phyloP scores from a whole-genome alignment of 64 coral and sea anemone species.

The Stylophora pistillata region DNA sequence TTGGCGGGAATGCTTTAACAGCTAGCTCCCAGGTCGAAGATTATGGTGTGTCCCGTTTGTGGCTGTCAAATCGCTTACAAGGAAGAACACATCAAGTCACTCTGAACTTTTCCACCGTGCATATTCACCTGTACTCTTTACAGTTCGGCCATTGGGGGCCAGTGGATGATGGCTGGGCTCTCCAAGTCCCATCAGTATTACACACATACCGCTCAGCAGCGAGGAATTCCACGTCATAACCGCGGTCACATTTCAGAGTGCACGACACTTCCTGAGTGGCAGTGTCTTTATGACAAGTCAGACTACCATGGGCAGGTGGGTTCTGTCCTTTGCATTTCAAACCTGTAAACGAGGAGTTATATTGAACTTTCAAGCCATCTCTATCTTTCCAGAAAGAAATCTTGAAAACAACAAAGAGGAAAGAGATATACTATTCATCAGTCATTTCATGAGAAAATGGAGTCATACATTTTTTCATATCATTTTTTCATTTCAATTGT shows the following conservation, averaged over 20 bases:
- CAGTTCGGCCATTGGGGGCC: conserved; percentile 73
- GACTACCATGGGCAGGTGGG: conserved; percentile 56
- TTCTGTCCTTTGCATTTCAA: conserved; percentile 59
- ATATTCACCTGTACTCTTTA: conserved; percentile 41
- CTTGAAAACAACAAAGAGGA: too few relatives aligned
- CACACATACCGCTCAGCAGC: conserved; percentile 65
- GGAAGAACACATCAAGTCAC: too few relatives aligned
- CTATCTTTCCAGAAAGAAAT: too few relatives aligned
- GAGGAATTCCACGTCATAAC: conserved; percentile 57
- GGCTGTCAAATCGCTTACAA: not conserved
- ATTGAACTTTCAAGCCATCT: not conserved
- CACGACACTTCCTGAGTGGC: conserved; percentile 47
- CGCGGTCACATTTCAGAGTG: conserved; percentile 54
- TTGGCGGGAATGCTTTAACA: too few relatives aligned
- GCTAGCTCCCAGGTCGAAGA: too few relatives aligned
- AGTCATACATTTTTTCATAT: too few relatives aligned
- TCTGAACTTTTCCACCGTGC: too few relatives aligned
- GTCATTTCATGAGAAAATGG: too few relatives aligned
- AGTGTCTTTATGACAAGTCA: conserved; percentile 53
- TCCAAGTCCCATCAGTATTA: conserved; percentile 63
- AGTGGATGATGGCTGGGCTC: conserved; percentile 4
- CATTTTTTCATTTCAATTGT: too few relatives aligned
- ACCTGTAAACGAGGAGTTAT: conserved; percentile 6
- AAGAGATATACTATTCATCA: too few relatives aligned
- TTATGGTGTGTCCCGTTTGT: too few relatives aligned